These are phyloP conservation scores for Leucophenga varia DNA, from an alignment of 1,140 invertebrate species.

Conservation along the genomic window DNA sequence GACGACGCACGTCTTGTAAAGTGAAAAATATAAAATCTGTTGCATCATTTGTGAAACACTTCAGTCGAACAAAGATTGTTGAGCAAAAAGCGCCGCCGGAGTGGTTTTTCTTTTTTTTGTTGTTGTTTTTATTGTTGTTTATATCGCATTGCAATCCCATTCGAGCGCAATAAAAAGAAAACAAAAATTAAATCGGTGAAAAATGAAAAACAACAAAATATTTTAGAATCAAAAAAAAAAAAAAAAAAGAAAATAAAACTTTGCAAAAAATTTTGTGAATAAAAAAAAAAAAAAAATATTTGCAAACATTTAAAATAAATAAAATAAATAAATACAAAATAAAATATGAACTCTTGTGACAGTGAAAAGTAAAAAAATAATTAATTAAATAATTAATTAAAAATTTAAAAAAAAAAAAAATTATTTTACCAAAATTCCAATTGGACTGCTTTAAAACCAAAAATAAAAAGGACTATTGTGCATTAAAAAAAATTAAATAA, in stretches of 20 bases:
- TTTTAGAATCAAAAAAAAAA: neutral
- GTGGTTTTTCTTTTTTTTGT: too few species aligned
- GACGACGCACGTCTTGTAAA: constrained; percentile 37
- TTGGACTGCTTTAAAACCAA: neutral
- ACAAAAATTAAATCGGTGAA: too few species aligned
- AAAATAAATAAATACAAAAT: constrained; percentile 1
- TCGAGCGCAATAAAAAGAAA: too few species aligned
- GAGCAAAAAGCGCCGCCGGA: constrained; percentile 6
- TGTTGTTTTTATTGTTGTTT: too few species aligned
- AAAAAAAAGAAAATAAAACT: constrained; percentile 14
- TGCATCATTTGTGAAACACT: constrained; percentile 57
- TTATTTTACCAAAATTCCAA: too few species aligned
- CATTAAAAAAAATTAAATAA: neutral
- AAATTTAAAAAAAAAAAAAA: too few species aligned
- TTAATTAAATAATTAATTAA: too few species aligned
- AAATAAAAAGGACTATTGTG: too few species aligned
- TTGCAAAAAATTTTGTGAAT: constrained; percentile 13
- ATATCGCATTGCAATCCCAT: too few species aligned
- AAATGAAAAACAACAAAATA: constrained; percentile 11
- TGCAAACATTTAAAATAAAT: neutral
- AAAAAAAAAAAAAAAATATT: neutral
- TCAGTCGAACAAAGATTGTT: constrained; percentile 53
- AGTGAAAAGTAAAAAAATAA: constrained; percentile 6
- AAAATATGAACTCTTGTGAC: neutral
- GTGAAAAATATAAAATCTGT: constrained; percentile 56